Percentiles rank a stretch among this genome's conserved stretches.
Conservation (phyloP, 1,140 invertebrate genomes). For the Drosophila erecta region DNA sequence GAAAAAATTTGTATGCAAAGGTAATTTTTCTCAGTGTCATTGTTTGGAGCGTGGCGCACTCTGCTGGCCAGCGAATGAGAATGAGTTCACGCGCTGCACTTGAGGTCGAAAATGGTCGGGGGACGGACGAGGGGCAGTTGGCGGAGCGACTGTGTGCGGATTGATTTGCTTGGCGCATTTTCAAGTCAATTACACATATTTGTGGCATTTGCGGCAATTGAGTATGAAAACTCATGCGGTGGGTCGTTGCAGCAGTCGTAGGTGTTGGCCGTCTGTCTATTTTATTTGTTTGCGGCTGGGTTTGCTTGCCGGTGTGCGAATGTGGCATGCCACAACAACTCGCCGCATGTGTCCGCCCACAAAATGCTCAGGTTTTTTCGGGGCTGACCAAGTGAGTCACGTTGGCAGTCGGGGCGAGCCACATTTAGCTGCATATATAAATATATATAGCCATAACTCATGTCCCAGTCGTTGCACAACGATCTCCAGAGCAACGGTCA, state of each 20-base stretch:
- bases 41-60: conserved; percentile 26
- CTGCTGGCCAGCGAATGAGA: conserved; percentile 67
- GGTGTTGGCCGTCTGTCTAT: conserved; percentile 70
- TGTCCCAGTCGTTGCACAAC: conserved; percentile 54
- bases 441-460: conserved; percentile 53
- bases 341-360: conserved; percentile 73
- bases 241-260: conserved; percentile 62
- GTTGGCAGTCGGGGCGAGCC: conserved; percentile 57
- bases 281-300: conserved; percentile 48
- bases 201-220: conserved; percentile 80
- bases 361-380: conserved; percentile 16
- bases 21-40: conserved; percentile 6
- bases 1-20: background rate
- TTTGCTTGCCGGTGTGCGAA: conserved; percentile 39
- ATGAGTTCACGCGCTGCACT: conserved; percentile 80
- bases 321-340: conserved; percentile 68
- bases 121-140: conserved; percentile 1
- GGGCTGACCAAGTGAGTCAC: conserved; percentile 70
- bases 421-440: background rate
- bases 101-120: conserved; percentile 60
- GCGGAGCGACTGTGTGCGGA: conserved; percentile 49
- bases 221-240: conserved; percentile 75
- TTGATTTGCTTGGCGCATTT: conserved; percentile 79
- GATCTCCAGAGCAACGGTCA: conserved; percentile 40
- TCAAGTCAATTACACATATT: conserved; percentile 82